phyloP scores from a whole-genome alignment of 2,888 invertebrate genomes.

The Diarsia dahlii region DNA sequence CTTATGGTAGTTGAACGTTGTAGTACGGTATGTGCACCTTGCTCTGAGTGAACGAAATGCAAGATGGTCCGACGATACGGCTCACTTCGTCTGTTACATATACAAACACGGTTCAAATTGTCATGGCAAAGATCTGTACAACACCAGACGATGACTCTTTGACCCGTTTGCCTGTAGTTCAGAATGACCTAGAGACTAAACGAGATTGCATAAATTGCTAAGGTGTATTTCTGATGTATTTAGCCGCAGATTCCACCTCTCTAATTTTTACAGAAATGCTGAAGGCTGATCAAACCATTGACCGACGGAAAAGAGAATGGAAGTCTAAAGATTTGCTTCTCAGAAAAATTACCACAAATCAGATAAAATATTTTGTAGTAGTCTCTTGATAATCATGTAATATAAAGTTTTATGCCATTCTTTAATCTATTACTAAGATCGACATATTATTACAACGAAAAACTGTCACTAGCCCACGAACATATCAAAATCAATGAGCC shows the following conservation, averaged over 20 bases:
- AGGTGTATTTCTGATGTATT: no score
- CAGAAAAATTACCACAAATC: not conserved
- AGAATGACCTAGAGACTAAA: no score
- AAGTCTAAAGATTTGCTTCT: not conserved
- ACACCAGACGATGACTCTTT: no score
- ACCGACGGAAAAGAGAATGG: not conserved
- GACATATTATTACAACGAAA: not conserved
- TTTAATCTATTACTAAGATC: not conserved
- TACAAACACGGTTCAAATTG: not conserved
- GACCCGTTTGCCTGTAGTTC: no score
- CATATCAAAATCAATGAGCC: constrained; percentile 64
- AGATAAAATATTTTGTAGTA: not conserved
- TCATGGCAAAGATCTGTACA: not conserved
- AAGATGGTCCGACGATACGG: no score
- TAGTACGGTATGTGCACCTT: not conserved
- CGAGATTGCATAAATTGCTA: no score
- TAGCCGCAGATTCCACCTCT: not conserved
- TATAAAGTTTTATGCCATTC: no score
- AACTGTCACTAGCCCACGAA: constrained; percentile 30
- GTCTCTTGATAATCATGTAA: not conserved
- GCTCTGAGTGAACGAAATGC: not conserved
- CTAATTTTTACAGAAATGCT: not conserved
- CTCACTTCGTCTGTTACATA: not conserved
- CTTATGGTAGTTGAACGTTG: not conserved
- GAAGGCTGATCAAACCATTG: not conserved